Percentiles rank a stretch among this genome's conserved stretches.
Conservation (phyloP, 2,113 vertebrate species). For the Myiopsitta monachus region DNA sequence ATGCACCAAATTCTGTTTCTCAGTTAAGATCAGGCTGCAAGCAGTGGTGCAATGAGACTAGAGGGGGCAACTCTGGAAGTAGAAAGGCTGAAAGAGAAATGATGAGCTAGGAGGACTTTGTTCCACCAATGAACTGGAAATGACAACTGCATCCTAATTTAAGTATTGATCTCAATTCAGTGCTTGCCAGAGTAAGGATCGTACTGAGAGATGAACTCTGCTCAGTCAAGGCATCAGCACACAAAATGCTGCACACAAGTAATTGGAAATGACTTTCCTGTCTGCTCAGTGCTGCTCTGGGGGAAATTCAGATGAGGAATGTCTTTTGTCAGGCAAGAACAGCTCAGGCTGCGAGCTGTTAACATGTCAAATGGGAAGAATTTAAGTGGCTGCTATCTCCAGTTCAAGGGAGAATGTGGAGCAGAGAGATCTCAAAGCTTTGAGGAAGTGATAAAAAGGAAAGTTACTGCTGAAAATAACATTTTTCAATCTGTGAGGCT, state of each 20-base stretch:
- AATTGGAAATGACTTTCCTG: neutral
- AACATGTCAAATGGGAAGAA: conserved; percentile 1
- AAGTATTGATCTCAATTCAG: neutral
- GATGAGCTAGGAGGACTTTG: neutral
- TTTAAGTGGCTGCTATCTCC: neutral
- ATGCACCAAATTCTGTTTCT: neutral
- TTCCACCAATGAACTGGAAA: neutral
- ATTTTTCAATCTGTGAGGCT: neutral
- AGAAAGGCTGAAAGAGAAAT: neutral
- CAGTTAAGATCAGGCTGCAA: neutral
- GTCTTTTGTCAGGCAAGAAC: neutral
- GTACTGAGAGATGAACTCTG: neutral
- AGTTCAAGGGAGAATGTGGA: neutral
- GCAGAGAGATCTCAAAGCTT: neutral
- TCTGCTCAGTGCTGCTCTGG: neutral
- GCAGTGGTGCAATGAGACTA: neutral
- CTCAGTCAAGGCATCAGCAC: neutral
- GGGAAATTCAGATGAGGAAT: neutral
- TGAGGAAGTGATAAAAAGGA: neutral
- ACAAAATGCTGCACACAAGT: neutral
- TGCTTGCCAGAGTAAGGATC: neutral
- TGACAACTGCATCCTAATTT: neutral
- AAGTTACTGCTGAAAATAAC: neutral
- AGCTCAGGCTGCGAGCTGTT: neutral
- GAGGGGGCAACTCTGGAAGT: neutral